These are phyloP conservation scores for Gallirallus australis DNA, from an alignment of 2,797 vertebrate species.

Conservation along the genomic window DNA sequence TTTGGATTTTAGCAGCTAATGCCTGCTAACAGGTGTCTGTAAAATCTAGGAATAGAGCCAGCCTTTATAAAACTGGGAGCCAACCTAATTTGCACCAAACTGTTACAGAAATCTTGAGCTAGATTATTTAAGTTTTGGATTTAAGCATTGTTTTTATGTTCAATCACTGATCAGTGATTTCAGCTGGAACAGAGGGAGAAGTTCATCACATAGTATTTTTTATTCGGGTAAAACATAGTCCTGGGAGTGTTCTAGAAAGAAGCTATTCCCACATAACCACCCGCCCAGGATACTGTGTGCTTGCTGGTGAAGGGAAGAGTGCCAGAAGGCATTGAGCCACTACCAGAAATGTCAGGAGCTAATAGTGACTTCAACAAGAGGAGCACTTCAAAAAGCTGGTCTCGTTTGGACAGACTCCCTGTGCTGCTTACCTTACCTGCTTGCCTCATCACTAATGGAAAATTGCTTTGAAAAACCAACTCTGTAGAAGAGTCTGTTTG, in stretches of 20 bases:
- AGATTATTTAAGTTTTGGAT: slow-evolving; percentile 37
- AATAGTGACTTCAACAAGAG: slow-evolving; percentile 12
- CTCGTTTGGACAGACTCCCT: slow-evolving; percentile 26
- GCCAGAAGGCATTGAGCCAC: slow-evolving; percentile 40
- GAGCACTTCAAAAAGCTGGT: slow-evolving; percentile 16
- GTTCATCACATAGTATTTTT: not conserved
- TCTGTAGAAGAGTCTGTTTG: not conserved
- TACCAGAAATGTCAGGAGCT: slow-evolving; percentile 22
- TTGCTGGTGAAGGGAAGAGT: not conserved
- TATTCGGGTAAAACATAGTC: not conserved
- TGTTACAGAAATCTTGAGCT: slow-evolving; percentile 28
- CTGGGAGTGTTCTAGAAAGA: not conserved
- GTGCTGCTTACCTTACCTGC: not conserved
- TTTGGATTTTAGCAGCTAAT: not conserved
- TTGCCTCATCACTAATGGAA: not conserved
- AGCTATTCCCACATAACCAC: not conserved
- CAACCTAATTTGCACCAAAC: slow-evolving; percentile 41
- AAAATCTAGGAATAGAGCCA: slow-evolving; percentile 45
- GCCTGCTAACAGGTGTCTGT: slow-evolving; percentile 47
- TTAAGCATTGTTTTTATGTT: not conserved
- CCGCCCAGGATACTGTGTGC: not conserved
- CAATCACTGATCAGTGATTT: not conserved
- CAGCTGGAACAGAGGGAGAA: not conserved
- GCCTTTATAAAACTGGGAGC: not conserved
- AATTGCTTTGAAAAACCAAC: not conserved